Base-by-base conservation (phyloP, 1,140 invertebrate genomes). In the Argopecten irradians region DNA sequence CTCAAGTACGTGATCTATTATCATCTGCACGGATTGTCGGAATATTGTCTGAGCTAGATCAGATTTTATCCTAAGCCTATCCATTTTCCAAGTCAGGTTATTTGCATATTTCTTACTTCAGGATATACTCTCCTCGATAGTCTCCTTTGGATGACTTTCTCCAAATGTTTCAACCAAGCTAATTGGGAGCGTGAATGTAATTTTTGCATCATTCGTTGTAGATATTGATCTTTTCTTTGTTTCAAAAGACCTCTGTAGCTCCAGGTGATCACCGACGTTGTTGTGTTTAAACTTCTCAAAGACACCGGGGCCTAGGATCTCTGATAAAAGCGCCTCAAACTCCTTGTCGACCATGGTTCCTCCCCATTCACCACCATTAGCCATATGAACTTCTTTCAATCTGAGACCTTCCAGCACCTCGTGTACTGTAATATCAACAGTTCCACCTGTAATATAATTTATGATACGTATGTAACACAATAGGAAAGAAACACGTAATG, bases 371-470 rank as follows among this genome's bases (percentile, higher is more conserved):
- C 90, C 88, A 8, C 89, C 90, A 71, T 86, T 88, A 22, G 90
- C 89, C 32, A 85, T 88, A n/a, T 90, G 85, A 1, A 90, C 35
- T 39, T 91, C 89, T 85, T 34, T 88, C 28, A 91, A 85, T 5
- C 35, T 55, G 0, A 86, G 82, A 71, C 84, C 85, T 9, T 71
- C 55, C 35, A 43, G n/a, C 3, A 88, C 83, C 5, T 88, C 43
- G 33, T 91, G 90, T 28, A 91, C 89, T 19, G 90, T 88, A 11
- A 90, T 87, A 28, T 91, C 90, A 35, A 87, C 89, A 14, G 90
- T 91, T 2, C 90, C 88, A n/a, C 90, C 90, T 91, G 32, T 2
- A n/a, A n/a, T n/a, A 86, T 86, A 71, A 43, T 34, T 88, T 22
- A 22, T n/a, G n/a, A n/a, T n/a, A n/a, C n/a, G n/a, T n/a, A n/a